Conservation (phyloP, 1,140 invertebrate species). For the Venustaconcha ellipsiformis region DNA sequence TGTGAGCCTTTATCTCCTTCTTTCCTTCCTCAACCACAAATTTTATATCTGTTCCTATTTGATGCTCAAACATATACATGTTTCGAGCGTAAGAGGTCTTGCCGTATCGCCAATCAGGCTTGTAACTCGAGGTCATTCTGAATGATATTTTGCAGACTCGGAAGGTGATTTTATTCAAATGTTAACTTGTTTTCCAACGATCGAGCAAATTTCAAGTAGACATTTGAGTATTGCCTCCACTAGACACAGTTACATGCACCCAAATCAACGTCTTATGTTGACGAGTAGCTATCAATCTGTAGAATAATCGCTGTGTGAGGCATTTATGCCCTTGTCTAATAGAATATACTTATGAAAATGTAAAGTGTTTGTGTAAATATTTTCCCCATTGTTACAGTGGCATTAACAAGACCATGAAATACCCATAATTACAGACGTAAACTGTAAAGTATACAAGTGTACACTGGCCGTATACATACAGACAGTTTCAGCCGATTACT, state of each 20-base stretch:
- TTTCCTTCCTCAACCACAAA: constrained; percentile 15
- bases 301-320: too few species aligned
- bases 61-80: constrained; percentile 29
- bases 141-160: constrained; percentile 3
- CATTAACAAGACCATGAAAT: too few species aligned
- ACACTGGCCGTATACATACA: too few species aligned
- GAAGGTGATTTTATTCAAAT: background rate
- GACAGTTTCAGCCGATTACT: too few species aligned
- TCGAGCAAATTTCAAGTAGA: background rate
- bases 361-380: too few species aligned
- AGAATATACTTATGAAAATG: too few species aligned
- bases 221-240: background rate
- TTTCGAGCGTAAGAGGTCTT: constrained; percentile 11
- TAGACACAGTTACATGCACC: background rate
- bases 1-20: constrained; percentile 32
- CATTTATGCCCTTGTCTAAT: too few species aligned
- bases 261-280: background rate
- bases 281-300: too few species aligned
- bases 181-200: background rate
- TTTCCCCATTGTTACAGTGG: too few species aligned
- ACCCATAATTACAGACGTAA: too few species aligned
- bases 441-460: too few species aligned
- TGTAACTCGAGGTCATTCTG: constrained; percentile 6
- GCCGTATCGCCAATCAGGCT: constrained; percentile 16
- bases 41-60: constrained; percentile 26